Evolutionary conservation across 2,113 vertebrate species (phyloP), one percentile per base, ranked within the genome.

Genomic region (Halcyon malimbica): DNA sequence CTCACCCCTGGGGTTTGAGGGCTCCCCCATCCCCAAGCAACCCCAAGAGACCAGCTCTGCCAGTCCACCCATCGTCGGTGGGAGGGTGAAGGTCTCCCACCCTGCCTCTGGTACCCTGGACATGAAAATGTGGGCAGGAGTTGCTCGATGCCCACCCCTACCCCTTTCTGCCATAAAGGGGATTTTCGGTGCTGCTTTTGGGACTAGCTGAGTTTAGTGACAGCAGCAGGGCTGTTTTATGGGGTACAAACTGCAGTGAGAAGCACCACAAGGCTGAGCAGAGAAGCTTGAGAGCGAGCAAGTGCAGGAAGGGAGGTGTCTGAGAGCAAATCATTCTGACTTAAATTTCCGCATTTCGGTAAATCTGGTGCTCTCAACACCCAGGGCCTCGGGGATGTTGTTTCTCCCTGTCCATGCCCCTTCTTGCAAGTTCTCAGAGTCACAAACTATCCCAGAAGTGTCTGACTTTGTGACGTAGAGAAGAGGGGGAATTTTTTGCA

Each of bases 231-330:
- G 77, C 39, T 28, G 86, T 21, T 59, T n/a, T 4, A 3, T 9
- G 68, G 63, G 76, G 68, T 8, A 33, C 10, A 63, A 53, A 74
- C 17, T 6, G 4, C 1, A 5, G 44, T 5, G 18, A 71, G 75
- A 67, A 69, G 75, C 1, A 4, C 60, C 3, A 3, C 8, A 20
- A 35, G 28, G 69, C 69, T 62, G 79, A 86, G 51, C 83, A 24
- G n/a, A 50, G 37, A 14, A 81, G 64, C 24, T 54, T 0, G 0
- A 81, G 84, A 75, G 62, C 1, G 0, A 48, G 64, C 25, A 57
- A 95, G 74, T 1, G 29, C 93, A 95, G 95, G 94, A 95, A 94
- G 92, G 74, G 92, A 94, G 63, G 65, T 1, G 28, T 69, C 77
- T 82, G 80, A 2, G n/a, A 46, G 50, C 65, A 44, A 90, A 48